phyloP scores from a whole-genome alignment of 2,888 invertebrate genomes.

The Eurytoma adleriae region DNA sequence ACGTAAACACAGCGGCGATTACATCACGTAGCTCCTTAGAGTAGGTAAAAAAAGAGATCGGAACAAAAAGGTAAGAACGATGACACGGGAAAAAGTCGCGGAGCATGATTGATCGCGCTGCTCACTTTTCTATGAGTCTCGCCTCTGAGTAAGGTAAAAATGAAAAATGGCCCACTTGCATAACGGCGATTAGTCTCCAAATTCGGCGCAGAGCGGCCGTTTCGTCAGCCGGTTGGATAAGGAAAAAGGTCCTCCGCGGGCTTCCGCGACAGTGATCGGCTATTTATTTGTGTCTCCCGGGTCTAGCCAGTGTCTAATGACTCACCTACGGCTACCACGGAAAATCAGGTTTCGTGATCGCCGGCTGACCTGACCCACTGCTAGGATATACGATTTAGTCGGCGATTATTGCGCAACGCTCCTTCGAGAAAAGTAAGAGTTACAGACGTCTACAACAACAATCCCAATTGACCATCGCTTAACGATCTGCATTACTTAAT shows the following conservation, averaged over 20 bases:
- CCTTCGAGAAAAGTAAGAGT: no score
- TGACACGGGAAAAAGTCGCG: slow-evolving; percentile 37
- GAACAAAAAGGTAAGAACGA: slow-evolving; percentile 10
- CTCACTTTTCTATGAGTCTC: slow-evolving; percentile 16
- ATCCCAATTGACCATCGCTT: no score
- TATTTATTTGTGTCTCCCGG: slow-evolving; percentile 13
- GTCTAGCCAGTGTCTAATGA: slow-evolving; percentile 22
- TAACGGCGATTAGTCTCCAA: slow-evolving; percentile 17
- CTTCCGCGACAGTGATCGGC: slow-evolving; percentile 11
- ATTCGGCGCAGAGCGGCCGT: not conserved
- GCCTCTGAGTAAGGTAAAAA: not conserved
- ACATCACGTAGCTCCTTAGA: not conserved
- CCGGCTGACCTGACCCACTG: not conserved
- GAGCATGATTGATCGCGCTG: slow-evolving; percentile 39
- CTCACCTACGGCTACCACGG: slow-evolving; percentile 36
- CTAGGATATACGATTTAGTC: no score
- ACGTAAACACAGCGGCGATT: not conserved
- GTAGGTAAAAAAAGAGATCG: slow-evolving; percentile 1
- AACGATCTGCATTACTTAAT: no score
- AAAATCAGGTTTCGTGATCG: slow-evolving; percentile 42
- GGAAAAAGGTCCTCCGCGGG: slow-evolving; percentile 1
- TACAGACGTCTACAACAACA: no score
- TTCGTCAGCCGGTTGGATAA: slow-evolving; percentile 24
- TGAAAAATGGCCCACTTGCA: slow-evolving; percentile 46
- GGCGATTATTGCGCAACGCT: no score